phyloP scores from a whole-genome alignment of 2,113 vertebrate species.

The Lates calcarifer region DNA sequence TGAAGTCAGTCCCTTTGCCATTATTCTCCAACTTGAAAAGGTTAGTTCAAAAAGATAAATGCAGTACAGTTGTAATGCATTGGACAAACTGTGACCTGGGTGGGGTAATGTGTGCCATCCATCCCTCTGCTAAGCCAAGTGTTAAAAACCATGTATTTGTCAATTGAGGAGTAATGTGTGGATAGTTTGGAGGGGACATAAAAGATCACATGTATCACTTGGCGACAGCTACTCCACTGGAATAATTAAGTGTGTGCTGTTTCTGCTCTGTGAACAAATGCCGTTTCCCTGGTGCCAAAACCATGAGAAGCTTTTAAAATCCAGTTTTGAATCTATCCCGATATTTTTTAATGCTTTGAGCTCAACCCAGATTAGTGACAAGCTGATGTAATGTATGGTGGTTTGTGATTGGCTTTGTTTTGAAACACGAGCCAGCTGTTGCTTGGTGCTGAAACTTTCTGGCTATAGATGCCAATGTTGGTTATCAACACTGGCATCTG shows the following conservation, averaged over 20 bases:
- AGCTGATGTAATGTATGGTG: constrained; percentile 16
- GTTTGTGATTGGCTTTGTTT: constrained; percentile 30
- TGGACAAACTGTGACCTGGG: constrained; percentile 24
- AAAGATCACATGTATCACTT: constrained; percentile 58
- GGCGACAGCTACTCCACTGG: constrained; percentile 1
- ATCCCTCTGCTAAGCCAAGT: constrained; percentile 49
- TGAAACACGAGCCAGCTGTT: constrained; percentile 33
- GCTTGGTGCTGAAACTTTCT: constrained; percentile 7
- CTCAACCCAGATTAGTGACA: constrained; percentile 20
- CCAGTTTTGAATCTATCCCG: constrained; percentile 12
- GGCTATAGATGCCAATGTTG: constrained; percentile 15
- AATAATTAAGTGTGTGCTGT: constrained; percentile 43
- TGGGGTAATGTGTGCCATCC: constrained; percentile 58
- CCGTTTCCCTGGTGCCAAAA: constrained; percentile 26
- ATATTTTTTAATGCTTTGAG: constrained; percentile 16
- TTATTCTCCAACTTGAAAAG: constrained; percentile 25
- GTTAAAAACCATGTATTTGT: constrained; percentile 52
- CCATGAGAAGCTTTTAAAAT: constrained; percentile 47
- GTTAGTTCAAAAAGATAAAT: constrained; percentile 47
- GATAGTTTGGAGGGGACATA: constrained; percentile 27
- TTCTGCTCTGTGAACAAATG: constrained; percentile 41
- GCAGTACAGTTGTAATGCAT: constrained; percentile 22
- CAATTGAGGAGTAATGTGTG: constrained; percentile 29
- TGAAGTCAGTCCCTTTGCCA: background rate
- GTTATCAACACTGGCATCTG: constrained; percentile 14